Evolutionary conservation across 2,888 invertebrate species (phyloP).

Genomic region (Pseudeuparius sepicola): DNA sequence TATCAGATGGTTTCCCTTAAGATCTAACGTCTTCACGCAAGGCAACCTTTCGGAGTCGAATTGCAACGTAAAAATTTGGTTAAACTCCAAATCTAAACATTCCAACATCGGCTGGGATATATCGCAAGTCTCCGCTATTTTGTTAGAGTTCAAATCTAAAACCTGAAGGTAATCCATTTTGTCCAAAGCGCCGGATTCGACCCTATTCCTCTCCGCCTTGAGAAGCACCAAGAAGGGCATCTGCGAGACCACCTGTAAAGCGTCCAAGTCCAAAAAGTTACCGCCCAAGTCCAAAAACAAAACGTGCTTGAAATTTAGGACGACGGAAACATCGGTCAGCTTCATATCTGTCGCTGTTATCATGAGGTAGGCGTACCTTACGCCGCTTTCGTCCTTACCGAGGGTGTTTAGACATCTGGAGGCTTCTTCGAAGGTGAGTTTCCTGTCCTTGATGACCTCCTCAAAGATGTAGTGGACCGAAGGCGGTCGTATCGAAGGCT

Average conservation of each 20-base stretch:
- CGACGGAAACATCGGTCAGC: slow-evolving; percentile 44
- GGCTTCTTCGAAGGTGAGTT: slow-evolving; percentile 35
- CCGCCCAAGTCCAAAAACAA: slow-evolving; percentile 49
- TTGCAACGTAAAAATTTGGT: slow-evolving; percentile 32
- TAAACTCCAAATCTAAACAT: slow-evolving; percentile 45
- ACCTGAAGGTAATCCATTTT: slow-evolving; percentile 51
- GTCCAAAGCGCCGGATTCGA: slow-evolving; percentile 42
- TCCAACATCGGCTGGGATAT: slow-evolving; percentile 47
- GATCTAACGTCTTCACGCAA: slow-evolving; percentile 44
- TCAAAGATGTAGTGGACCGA: slow-evolving; percentile 19
- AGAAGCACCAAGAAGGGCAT: slow-evolving; percentile 48
- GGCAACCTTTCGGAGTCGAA: slow-evolving; percentile 31
- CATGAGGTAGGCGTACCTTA: slow-evolving; percentile 50
- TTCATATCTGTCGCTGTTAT: slow-evolving; percentile 42
- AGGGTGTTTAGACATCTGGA: slow-evolving; percentile 34
- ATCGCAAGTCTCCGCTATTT: slow-evolving; percentile 42
- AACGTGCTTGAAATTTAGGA: slow-evolving; percentile 45
- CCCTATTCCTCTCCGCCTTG: slow-evolving; percentile 46
- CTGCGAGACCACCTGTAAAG: slow-evolving; percentile 41
- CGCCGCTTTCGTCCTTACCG: slow-evolving; percentile 38
- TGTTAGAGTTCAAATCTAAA: slow-evolving; percentile 45
- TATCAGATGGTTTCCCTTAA: slow-evolving; percentile 43
- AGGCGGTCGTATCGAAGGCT: slow-evolving; percentile 10
- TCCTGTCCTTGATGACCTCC: slow-evolving; percentile 28
- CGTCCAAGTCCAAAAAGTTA: slow-evolving; percentile 42